Base-by-base conservation (phyloP, 2,113 vertebrate genomes). In the Semnornis frantzii region DNA sequence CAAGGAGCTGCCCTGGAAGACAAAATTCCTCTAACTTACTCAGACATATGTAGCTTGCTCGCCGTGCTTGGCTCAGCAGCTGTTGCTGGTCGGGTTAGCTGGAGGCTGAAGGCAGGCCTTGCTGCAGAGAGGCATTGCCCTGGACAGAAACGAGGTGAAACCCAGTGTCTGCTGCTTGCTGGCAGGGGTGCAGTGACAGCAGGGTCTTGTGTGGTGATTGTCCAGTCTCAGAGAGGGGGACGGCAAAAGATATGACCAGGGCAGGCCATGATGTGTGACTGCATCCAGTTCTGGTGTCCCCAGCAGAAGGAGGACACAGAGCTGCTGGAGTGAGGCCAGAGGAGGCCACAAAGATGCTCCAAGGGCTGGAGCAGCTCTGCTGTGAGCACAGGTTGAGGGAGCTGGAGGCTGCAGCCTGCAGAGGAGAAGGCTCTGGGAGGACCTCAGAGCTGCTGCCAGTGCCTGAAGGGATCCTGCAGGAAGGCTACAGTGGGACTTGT, bases 101-200 rank as follows among this genome's bases (percentile, higher is more conserved):
- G 52, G 44, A 65, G 63, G 31, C 39, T 74, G 52, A 50, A 65
- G 78, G 34, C 33, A n/a, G 30, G 2, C n/a, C 39, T 52, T 9
- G 60, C 63, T 42, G 6, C 0, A 0, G 48, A n/a, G 69, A 3
- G 58, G 21, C 48, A 8, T n/a, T 8, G 1, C 4, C 52, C 50
- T 4, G 18, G 69, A 12, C 17, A 73, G 33, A 37, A 60, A 7
- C 1, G 17, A 42, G 46, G 14, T 31, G 21, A 79, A 15, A 8
- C 46, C 39, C 27, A 39, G 46, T 2, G 2, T 2, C 12, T 21
- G 25, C 31, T 59, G 9, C 27, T 19, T 52, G 23, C 52, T 78
- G 37, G 5, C 9, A 57, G 50, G 8, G 7, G 0, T 19, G 20
- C 31, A 57, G 12, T 52, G 68, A 12, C 68, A 64, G 42, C 9